phyloP scores from a whole-genome alignment of 2,113 vertebrate genomes.

The Xiphorhynchus elegans region DNA sequence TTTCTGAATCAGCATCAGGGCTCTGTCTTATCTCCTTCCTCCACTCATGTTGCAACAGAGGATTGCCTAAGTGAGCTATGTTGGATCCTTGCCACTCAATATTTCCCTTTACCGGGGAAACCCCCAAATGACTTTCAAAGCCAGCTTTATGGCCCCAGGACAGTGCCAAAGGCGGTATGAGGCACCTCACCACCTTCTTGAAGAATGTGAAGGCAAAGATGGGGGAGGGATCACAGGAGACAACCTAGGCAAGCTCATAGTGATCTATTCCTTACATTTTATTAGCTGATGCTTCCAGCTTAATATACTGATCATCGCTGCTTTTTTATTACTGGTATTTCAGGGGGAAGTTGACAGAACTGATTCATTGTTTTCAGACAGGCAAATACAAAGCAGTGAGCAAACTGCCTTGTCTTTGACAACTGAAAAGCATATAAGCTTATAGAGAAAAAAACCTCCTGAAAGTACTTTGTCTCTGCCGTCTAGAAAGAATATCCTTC shows the following conservation, averaged over 20 bases:
- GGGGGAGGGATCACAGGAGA: neutral
- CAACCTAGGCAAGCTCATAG: neutral
- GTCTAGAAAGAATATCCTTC: neutral
- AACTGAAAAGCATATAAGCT: neutral
- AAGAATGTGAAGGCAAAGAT: conserved; percentile 13
- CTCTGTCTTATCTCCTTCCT: conserved; percentile 53
- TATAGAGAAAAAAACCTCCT: neutral
- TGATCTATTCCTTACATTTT: neutral
- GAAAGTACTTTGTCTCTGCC: conserved; percentile 6
- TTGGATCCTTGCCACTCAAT: conserved; percentile 64
- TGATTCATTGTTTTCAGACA: neutral
- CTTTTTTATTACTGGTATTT: neutral
- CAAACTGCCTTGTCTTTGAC: neutral
- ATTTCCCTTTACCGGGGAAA: conserved; percentile 64
- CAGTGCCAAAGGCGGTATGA: neutral
- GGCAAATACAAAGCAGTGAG: neutral
- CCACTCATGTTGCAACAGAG: conserved; percentile 55
- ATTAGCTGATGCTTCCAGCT: neutral
- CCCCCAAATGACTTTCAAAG: conserved; percentile 49
- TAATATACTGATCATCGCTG: neutral
- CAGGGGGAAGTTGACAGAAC: neutral
- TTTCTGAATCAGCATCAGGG: conserved; percentile 33
- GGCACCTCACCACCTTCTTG: neutral
- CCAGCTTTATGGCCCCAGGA: conserved; percentile 3
- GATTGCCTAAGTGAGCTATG: conserved; percentile 53